phyloP scores from a whole-genome alignment of 2,113 vertebrate genomes.

The Charadrius vociferus region DNA sequence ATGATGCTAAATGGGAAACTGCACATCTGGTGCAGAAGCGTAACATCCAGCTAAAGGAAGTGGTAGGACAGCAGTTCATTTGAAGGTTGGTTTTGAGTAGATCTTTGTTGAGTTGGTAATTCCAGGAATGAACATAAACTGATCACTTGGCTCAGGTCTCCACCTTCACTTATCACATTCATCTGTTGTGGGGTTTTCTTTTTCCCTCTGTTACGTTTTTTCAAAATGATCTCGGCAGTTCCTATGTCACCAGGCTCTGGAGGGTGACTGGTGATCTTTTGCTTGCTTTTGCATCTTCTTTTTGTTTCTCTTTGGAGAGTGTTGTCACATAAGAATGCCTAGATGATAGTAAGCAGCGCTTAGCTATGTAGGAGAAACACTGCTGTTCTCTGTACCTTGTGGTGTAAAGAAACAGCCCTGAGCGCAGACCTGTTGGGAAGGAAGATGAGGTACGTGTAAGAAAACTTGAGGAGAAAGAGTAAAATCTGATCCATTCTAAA shows the following conservation, averaged over 20 bases:
- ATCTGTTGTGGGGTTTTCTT: neutral
- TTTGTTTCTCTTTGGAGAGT: neutral
- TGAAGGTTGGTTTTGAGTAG: neutral
- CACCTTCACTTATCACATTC: neutral
- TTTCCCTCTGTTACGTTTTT: neutral
- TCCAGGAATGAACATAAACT: neutral
- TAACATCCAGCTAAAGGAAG: neutral
- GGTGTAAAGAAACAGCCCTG: neutral
- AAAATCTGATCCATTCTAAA: neutral
- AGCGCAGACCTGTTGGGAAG: neutral
- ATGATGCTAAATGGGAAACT: neutral
- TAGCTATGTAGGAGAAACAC: neutral
- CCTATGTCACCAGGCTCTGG: neutral
- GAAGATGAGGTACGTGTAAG: neutral
- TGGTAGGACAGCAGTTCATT: neutral
- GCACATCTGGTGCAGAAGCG: neutral
- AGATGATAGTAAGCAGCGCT: neutral
- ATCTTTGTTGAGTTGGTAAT: neutral
- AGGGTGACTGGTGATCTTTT: neutral
- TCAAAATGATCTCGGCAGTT: rapidly evolving
- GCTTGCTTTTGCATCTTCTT: neutral
- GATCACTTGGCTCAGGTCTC: neutral
- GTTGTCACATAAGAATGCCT: neutral
- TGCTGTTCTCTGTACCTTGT: neutral
- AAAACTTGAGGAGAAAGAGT: neutral